Conservation (phyloP, 1,140 invertebrate genomes). For the Neodiprion fabricii region DNA sequence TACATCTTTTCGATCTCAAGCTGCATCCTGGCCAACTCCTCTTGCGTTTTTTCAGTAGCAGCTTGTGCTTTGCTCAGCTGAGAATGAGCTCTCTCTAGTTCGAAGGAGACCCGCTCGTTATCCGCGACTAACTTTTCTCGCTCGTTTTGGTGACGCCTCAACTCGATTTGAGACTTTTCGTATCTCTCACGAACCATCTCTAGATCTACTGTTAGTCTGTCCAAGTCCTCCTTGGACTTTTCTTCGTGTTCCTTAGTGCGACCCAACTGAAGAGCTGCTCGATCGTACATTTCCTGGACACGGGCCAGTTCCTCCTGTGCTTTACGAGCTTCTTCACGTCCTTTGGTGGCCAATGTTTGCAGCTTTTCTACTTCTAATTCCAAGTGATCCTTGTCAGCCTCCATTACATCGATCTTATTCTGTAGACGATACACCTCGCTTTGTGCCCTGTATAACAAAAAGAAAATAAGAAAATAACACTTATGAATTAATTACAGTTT, state of each 20-base stretch:
- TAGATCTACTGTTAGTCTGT: constrained; percentile 77
- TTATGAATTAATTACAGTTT: neutral
- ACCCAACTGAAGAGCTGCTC: constrained; percentile 80
- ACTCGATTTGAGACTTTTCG: constrained; percentile 86
- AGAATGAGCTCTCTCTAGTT: constrained; percentile 82
- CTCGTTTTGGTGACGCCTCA: constrained; percentile 81
- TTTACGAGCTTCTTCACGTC: constrained; percentile 85
- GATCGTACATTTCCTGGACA: constrained; percentile 86
- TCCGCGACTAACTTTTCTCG: constrained; percentile 86
- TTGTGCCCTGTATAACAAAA: constrained; percentile 72
- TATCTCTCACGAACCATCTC: constrained; percentile 89
- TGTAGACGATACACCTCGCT: constrained; percentile 88
- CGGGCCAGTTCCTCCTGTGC: constrained; percentile 83
- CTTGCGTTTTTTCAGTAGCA: constrained; percentile 86
- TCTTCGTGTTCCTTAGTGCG: constrained; percentile 90
- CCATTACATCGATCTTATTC: constrained; percentile 83
- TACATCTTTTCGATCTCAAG: constrained; percentile 90
- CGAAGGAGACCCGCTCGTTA: constrained; percentile 83
- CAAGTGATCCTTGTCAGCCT: constrained; percentile 84
- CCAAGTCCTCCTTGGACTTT: constrained; percentile 87
- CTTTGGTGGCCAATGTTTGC: constrained; percentile 76
- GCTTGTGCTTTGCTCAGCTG: constrained; percentile 84
- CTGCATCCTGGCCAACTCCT: constrained; percentile 84
- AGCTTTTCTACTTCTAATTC: constrained; percentile 88
- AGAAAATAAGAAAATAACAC: constrained; percentile 20